phyloP scores from a whole-genome alignment of 2,888 invertebrate species.

The Metopia argyrocephala region DNA sequence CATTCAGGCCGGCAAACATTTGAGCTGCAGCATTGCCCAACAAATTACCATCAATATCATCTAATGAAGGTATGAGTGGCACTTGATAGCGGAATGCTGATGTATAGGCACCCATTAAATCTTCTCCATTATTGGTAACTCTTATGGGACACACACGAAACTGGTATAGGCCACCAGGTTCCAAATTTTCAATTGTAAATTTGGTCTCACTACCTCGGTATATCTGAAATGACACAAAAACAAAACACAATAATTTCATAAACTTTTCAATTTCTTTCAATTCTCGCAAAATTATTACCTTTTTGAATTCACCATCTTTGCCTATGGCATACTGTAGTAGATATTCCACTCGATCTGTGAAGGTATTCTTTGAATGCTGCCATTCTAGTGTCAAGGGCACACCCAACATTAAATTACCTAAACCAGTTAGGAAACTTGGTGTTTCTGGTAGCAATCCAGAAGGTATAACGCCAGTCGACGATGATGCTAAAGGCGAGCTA shows the following conservation, averaged over 20 bases:
- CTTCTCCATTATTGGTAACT: constrained; percentile 80
- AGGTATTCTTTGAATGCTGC: constrained; percentile 81
- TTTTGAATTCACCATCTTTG: constrained; percentile 82
- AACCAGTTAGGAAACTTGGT: constrained; percentile 70
- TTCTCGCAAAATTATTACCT: constrained; percentile 78
- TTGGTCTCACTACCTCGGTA: constrained; percentile 83
- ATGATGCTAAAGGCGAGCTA: constrained; percentile 76
- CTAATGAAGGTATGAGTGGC: constrained; percentile 70
- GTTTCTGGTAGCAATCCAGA: constrained; percentile 67
- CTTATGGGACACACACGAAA: constrained; percentile 90
- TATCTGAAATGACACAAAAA: constrained; percentile 79
- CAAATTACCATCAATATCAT: constrained; percentile 70
- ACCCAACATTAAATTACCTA: constrained; percentile 80
- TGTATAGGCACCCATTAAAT: constrained; percentile 85
- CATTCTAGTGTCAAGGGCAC: constrained; percentile 82
- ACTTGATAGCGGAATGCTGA: constrained; percentile 80
- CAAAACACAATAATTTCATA: neutral
- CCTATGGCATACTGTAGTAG: constrained; percentile 84
- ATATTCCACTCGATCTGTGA: constrained; percentile 85
- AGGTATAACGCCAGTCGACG: constrained; percentile 61
- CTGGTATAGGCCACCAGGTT: constrained; percentile 86
- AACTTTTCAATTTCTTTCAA: constrained; percentile 54
- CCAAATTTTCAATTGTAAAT: constrained; percentile 84
- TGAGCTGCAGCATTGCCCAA: constrained; percentile 64
- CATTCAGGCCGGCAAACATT: constrained; percentile 64